Evolutionary conservation across 2,888 invertebrate genomes (phyloP).

Genomic region (Sphaerophoria rueppellii): DNA sequence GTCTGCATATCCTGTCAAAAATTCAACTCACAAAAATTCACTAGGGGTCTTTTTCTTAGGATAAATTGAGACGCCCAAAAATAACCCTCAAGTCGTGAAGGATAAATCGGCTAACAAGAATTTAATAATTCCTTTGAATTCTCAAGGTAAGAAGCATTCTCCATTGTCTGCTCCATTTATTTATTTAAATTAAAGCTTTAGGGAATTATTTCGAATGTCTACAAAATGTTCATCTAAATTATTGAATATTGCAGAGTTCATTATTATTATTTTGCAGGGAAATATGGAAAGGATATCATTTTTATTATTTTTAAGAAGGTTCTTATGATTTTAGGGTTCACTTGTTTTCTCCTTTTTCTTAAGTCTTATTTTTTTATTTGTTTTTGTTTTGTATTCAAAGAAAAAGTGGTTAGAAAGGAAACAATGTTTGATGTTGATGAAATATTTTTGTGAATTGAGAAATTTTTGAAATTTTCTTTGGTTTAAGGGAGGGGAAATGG

Average conservation of each 20-base stretch:
- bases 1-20: too few species aligned
- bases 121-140: neutral
- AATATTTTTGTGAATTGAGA: neutral
- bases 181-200: neutral
- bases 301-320: neutral
- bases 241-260: too few species aligned
- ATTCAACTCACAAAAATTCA: too few species aligned
- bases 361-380: too few species aligned
- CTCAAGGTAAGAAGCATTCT: conserved; percentile 9
- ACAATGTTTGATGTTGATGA: too few species aligned
- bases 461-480: neutral
- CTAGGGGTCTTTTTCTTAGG: neutral
- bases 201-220: neutral
- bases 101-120: conserved; percentile 1
- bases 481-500: neutral
- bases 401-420: too few species aligned
- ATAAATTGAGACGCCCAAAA: neutral
- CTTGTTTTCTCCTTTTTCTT: conserved; percentile 1
- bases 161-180: neutral
- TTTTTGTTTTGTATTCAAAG: neutral
- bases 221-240: neutral
- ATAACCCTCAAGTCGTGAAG: neutral
- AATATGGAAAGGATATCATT: neutral
- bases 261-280: neutral
- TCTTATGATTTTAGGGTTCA: conserved; percentile 1